phyloP scores from a whole-genome alignment of 2,797 vertebrate genomes.

The Naso thynnoides region DNA sequence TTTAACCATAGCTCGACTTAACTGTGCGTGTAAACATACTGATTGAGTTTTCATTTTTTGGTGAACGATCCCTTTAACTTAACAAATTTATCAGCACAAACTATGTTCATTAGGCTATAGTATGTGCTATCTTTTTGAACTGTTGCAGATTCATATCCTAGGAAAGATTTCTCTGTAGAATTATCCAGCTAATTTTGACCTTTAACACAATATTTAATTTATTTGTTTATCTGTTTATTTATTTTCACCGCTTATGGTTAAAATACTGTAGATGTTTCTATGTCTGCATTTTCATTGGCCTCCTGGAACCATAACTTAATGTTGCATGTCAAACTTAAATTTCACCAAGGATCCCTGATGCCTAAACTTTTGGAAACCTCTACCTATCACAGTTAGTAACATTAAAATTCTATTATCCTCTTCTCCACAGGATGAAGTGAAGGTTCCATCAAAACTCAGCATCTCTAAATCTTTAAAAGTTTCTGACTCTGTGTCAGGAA shows the following conservation, averaged over 20 bases:
- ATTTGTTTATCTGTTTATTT: too few species aligned
- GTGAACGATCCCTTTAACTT: too few species aligned
- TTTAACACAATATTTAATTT: background rate
- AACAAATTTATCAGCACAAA: background rate
- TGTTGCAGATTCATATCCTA: background rate
- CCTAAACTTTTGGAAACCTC: background rate
- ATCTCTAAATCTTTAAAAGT: conserved; percentile 94
- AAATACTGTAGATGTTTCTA: background rate
- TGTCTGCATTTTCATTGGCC: background rate
- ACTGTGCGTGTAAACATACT: too few species aligned
- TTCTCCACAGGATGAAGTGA: conserved; percentile 92
- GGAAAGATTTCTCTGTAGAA: background rate
- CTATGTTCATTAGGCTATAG: background rate
- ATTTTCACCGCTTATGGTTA: too few species aligned
- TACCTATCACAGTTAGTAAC: background rate
- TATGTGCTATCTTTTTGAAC: too few species aligned
- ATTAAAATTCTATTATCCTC: conserved; percentile 23
- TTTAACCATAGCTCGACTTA: too few species aligned
- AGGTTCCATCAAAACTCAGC: conserved; percentile 92
- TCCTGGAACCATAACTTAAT: background rate
- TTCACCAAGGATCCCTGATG: background rate
- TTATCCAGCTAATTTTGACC: background rate
- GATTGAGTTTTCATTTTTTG: too few species aligned
- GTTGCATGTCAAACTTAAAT: background rate
- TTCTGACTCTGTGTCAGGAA: conserved; percentile 86